Conservation (phyloP, 2,113 vertebrate species). For the Hippocampus mohnikei region DNA sequence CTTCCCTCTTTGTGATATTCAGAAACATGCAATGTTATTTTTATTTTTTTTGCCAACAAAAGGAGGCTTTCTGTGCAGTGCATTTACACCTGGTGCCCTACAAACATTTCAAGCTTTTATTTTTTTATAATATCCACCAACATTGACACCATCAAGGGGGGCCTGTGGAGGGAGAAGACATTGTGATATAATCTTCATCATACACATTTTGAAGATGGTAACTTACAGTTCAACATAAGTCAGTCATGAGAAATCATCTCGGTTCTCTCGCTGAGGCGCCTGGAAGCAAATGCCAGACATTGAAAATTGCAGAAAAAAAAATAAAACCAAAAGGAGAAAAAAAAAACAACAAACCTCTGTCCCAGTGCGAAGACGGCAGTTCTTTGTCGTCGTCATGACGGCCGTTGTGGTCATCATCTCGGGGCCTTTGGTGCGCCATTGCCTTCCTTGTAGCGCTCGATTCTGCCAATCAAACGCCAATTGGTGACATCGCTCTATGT, state of each 20-base stretch:
- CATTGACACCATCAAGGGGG: conserved; percentile 41
- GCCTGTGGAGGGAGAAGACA: conserved; percentile 28
- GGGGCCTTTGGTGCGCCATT: conserved; percentile 46
- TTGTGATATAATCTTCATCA: not conserved
- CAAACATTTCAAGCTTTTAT: conserved; percentile 3
- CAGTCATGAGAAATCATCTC: conserved; percentile 34
- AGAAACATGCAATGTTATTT: conserved; percentile 36
- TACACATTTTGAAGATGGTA: not conserved
- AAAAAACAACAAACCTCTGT: conserved; percentile 46
- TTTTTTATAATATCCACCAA: conserved; percentile 12
- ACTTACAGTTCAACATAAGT: conserved; percentile 53
- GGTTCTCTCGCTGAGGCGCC: conserved; percentile 50
- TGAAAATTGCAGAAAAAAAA: not conserved
- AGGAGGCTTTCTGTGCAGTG: conserved; percentile 47
- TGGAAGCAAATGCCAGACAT: conserved; percentile 7
- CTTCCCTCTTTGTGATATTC: conserved; percentile 35
- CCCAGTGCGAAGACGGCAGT: conserved; percentile 43
- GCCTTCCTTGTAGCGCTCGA: conserved; percentile 48
- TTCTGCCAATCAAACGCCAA: conserved; percentile 38
- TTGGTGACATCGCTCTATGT: not conserved
- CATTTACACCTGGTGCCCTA: conserved; percentile 57
- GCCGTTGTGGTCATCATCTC: conserved; percentile 32
- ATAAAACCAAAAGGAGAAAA: not conserved
- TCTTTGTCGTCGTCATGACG: conserved; percentile 33
- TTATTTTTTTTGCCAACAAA: conserved; percentile 6